Percentiles rank a stretch among this genome's conserved stretches.
Evolutionary conservation across 2,113 vertebrate species (phyloP).

Genomic region (Puntigrus tetrazona): DNA sequence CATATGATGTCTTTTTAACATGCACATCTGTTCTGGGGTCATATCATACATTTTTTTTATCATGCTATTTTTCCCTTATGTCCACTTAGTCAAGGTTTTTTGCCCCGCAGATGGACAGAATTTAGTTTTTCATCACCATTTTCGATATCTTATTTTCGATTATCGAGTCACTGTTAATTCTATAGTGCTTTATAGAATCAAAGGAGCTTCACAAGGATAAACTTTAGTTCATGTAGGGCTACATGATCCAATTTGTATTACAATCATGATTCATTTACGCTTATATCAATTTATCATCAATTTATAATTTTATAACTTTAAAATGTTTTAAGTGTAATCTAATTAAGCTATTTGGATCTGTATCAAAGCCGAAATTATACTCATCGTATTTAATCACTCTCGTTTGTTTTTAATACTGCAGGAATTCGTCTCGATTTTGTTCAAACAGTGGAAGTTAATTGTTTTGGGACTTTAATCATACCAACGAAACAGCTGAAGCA

Average conservation of each 20-base stretch:
- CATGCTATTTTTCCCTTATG: neutral
- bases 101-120: neutral
- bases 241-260: neutral
- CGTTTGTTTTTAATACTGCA: neutral
- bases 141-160: too few relatives aligned
- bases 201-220: neutral
- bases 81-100: constrained; percentile 13
- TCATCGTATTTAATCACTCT: neutral
- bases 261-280: neutral
- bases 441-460: neutral
- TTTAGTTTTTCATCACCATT: neutral
- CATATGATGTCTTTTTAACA: constrained; percentile 8
- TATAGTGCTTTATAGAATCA: neutral
- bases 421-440: neutral
- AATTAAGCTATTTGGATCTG: neutral
- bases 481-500: neutral
- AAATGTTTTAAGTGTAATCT: too few relatives aligned
- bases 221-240: neutral
- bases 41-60: constrained; percentile 26
- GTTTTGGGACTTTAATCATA: neutral
- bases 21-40: constrained; percentile 21
- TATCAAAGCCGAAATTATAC: neutral
- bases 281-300: neutral
- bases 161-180: neutral
- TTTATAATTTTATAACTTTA: too few relatives aligned